Evolutionary conservation across 2,797 vertebrate genomes (phyloP).

Genomic region (Phalanger gymnotis): DNA sequence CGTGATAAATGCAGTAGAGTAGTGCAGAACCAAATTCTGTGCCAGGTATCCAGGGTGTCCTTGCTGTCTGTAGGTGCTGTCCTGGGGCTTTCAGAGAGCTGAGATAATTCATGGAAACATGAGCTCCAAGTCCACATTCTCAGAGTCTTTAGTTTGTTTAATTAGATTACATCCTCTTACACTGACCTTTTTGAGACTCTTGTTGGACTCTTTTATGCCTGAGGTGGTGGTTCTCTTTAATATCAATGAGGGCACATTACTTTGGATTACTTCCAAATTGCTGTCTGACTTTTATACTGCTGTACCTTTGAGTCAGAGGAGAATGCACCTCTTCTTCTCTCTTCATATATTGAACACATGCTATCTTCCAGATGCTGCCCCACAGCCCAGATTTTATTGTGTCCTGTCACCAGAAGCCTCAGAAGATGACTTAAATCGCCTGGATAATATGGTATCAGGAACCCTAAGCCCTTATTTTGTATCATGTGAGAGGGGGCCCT

Average conservation of each 20-base stretch:
- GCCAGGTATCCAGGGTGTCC: background rate
- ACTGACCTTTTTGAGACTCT: background rate
- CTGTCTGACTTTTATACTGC: background rate
- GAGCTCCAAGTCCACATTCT: background rate
- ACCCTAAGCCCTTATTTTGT: conserved; percentile 47
- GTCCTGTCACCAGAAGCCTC: conserved; percentile 95
- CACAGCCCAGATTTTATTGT: conserved; percentile 97
- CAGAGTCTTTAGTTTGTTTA: background rate
- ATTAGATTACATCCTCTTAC: background rate
- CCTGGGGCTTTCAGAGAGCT: background rate
- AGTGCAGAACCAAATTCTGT: background rate
- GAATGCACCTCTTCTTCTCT: background rate
- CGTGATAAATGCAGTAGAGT: background rate
- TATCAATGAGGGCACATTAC: background rate
- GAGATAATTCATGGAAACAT: background rate
- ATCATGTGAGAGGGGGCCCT: background rate
- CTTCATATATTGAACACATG: background rate
- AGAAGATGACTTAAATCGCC: conserved; percentile 94
- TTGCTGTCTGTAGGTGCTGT: background rate
- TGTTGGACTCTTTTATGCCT: background rate
- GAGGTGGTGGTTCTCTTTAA: background rate
- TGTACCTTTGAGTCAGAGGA: background rate
- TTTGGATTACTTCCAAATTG: background rate
- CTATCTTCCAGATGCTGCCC: conserved; percentile 87
- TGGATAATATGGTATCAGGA: conserved; percentile 90